A percentile compares a stretch with the other conserved stretches of the same genome.
Evolutionary conservation across 2,113 vertebrate genomes (phyloP).

Genomic region (Cyphomyrus discorhynchus): DNA sequence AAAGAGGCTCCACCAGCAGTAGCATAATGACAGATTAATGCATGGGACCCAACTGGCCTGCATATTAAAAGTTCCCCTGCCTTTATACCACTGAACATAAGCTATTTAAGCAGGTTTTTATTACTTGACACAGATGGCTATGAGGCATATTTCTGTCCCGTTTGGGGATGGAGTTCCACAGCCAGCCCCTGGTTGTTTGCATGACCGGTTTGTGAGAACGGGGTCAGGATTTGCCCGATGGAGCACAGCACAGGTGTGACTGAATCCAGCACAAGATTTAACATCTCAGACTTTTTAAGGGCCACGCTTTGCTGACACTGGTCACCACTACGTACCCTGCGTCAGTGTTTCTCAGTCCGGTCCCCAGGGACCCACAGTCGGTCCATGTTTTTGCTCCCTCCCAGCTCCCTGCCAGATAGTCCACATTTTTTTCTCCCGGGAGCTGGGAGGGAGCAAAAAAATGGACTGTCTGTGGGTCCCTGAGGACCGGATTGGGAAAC

Average conservation of each 20-base stretch:
- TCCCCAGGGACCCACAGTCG: neutral
- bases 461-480: neutral
- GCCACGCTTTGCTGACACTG: neutral
- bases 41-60: neutral
- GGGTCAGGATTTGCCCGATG: neutral
- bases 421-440: neutral
- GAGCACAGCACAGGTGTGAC: neutral
- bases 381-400: neutral
- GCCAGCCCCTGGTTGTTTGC: neutral
- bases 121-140: slow-evolving; percentile 1
- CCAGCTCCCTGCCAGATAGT: neutral
- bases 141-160: neutral
- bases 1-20: neutral
- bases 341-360: neutral
- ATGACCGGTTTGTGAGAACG: neutral
- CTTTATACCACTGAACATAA: neutral
- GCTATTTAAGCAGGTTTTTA: neutral
- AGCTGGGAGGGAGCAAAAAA: neutral
- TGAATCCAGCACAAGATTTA: neutral
- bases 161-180: neutral
- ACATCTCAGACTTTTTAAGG: neutral
- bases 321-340: neutral
- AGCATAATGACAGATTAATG: neutral
- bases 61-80: neutral
- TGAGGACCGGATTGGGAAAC: neutral